Percentiles rank a stretch among this genome's conserved stretches.
Conservation (phyloP, 2,797 vertebrate species). For the Thalassophryne amazonica region DNA sequence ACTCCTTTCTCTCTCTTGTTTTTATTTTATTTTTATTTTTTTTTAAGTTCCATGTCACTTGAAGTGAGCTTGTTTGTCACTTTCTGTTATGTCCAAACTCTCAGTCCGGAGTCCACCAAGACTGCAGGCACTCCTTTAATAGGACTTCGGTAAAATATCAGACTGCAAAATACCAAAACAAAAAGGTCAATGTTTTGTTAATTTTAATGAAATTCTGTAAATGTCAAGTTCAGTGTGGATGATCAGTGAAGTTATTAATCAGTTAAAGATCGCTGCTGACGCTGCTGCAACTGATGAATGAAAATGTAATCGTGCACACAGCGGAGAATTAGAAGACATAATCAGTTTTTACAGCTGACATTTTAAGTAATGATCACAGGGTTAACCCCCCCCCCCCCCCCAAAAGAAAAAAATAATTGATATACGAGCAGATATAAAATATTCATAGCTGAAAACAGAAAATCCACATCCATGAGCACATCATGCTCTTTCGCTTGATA, state of each 20-base stretch:
- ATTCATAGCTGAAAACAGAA: constrained; percentile 9
- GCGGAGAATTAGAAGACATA: constrained; percentile 40
- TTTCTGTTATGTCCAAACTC: no score
- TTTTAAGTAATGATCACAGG: constrained; percentile 25
- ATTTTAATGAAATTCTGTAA: no score
- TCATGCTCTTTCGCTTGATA: constrained; percentile 24
- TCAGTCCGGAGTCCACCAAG: no score
- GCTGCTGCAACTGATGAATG: constrained; percentile 31
- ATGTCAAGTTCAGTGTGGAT: constrained; percentile 46
- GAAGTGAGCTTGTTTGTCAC: no score
- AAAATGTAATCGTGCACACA: constrained; percentile 40
- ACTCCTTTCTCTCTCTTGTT: no score
- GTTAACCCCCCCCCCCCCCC: no score
- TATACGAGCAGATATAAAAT: constrained; percentile 1
- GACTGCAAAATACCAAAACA: neutral
- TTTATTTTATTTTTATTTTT: no score
- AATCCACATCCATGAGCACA: constrained; percentile 10
- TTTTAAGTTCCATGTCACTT: no score
- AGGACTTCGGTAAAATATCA: neutral
- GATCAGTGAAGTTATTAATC: constrained; percentile 30
- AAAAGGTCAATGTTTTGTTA: neutral
- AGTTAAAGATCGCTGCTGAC: constrained; percentile 24
- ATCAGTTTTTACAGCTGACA: constrained; percentile 45
- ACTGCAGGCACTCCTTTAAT: no score
- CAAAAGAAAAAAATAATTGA: no score